Conservation (phyloP, 2,888 invertebrate genomes). For the Lampropteryx suffumata region DNA sequence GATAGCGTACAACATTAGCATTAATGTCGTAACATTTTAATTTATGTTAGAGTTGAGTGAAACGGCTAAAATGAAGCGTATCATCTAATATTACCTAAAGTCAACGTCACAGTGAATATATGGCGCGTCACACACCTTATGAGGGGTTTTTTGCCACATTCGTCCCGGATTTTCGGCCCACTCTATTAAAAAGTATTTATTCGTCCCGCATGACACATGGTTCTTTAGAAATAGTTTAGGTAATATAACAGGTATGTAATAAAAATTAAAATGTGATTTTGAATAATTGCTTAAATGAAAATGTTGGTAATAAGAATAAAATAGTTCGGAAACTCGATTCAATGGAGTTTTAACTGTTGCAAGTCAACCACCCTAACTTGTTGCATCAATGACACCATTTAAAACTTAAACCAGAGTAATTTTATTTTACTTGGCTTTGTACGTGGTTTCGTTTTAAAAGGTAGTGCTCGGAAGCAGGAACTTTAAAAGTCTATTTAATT, state of each 20-base stretch:
- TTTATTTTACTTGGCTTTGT: conserved; percentile 23
- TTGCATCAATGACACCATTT: conserved; percentile 35
- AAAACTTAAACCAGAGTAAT: conserved; percentile 19
- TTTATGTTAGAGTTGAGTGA: conserved; percentile 40
- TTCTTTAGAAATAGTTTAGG: too few species aligned
- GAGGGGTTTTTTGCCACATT: too few species aligned
- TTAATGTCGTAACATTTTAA: conserved; percentile 55
- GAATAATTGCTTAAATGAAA: too few species aligned
- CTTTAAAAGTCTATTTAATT: not conserved
- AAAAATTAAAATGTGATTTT: too few species aligned
- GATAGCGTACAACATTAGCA: conserved; percentile 40
- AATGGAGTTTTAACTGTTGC: too few species aligned
- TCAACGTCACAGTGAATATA: conserved; percentile 36
- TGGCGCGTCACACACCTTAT: not conserved
- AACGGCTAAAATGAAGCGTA: conserved; percentile 37
- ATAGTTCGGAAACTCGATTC: not conserved
- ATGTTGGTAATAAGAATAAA: too few species aligned
- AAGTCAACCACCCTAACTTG: conserved; percentile 32
- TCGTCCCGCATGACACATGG: too few species aligned
- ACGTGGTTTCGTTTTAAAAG: conserved; percentile 15
- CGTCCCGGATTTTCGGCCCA: too few species aligned
- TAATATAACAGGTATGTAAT: too few species aligned
- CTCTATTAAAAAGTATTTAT: too few species aligned
- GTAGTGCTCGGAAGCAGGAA: conserved; percentile 2
- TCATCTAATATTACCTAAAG: conserved; percentile 53